Percentiles rank a stretch among this genome's conserved stretches.
Conservation (phyloP, 2,797 vertebrate genomes). For the Enteromius fasciolatus region DNA sequence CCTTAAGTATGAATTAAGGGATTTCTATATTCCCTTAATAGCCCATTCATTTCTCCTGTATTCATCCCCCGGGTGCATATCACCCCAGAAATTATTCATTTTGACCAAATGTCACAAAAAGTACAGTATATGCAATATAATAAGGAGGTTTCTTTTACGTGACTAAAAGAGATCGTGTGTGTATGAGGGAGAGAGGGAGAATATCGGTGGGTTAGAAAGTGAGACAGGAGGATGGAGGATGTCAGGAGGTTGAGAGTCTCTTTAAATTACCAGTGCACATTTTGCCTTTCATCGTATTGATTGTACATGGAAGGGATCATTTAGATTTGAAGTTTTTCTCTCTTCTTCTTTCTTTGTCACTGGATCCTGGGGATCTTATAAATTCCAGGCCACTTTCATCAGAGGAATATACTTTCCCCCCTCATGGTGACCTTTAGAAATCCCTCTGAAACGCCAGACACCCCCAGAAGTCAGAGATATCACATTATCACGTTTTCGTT, state of each 20-base stretch:
- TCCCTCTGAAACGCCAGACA: conserved; percentile 62
- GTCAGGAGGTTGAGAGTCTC: conserved; percentile 11
- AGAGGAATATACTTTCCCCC: conserved; percentile 56
- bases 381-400: conserved; percentile 58
- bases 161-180: conserved; percentile 6
- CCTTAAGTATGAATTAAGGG: conserved; percentile 62
- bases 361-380: conserved; percentile 54
- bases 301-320: conserved; percentile 54
- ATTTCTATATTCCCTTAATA: conserved; percentile 65
- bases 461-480: conserved; percentile 64
- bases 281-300: conserved; percentile 56
- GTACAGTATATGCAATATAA: conserved; percentile 38
- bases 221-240: neutral
- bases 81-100: conserved; percentile 60
- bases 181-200: neutral
- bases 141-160: conserved; percentile 19
- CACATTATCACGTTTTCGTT: conserved; percentile 58
- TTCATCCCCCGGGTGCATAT: conserved; percentile 58
- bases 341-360: conserved; percentile 26
- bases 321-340: conserved; percentile 40
- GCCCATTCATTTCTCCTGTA: conserved; percentile 59
- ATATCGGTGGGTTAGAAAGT: neutral
- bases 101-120: conserved; percentile 60
- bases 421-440: conserved; percentile 64
- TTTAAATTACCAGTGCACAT: conserved; percentile 37